Percentiles rank a stretch among this genome's conserved stretches.
Evolutionary conservation across 1,140 invertebrate species (phyloP).

Genomic region (Ladona fulva): DNA sequence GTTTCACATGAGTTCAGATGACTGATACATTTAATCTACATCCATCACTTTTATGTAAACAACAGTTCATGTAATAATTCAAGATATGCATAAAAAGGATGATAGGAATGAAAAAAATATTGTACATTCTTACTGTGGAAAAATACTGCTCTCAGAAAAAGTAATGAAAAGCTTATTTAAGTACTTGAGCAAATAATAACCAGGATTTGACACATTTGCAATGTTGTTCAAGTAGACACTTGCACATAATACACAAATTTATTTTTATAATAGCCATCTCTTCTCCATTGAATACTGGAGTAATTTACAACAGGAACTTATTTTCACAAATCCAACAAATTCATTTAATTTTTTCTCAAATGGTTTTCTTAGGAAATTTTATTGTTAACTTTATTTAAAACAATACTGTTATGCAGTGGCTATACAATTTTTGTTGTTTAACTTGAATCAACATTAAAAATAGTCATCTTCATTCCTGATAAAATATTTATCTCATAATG

Average conservation of each 20-base stretch:
- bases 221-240: background rate
- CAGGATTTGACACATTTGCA: background rate
- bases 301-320: background rate
- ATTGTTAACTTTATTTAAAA: background rate
- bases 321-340: background rate
- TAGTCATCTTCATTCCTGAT: background rate
- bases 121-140: background rate
- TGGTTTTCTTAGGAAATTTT: background rate
- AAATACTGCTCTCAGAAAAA: background rate
- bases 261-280: background rate
- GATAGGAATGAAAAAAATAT: background rate
- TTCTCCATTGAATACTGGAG: background rate
- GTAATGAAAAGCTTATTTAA: background rate
- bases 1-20: background rate
- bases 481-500: background rate
- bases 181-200: slow-evolving; percentile 2
- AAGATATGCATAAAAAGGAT: background rate
- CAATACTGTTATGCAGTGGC: background rate
- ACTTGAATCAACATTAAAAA: background rate
- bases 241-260: background rate
- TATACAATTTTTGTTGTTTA: background rate
- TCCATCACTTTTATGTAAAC: background rate
- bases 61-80: background rate
- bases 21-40: background rate
- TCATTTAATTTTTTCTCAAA: background rate